Evolutionary conservation across 2,113 vertebrate genomes (phyloP).

Genomic region (Synodontis membranacea): DNA sequence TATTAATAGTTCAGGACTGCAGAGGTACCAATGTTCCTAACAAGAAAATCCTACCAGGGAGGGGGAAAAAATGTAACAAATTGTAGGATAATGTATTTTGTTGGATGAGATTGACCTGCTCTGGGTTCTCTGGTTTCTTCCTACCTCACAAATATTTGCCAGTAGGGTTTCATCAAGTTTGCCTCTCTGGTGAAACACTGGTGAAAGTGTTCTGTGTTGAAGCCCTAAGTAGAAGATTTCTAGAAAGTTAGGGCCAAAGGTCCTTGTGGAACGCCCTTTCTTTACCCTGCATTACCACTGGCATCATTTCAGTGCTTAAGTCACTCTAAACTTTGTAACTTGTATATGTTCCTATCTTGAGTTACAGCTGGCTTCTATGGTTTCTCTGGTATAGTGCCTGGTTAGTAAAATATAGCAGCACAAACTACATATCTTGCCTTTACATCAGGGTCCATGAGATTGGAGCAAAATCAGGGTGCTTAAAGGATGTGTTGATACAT

Average conservation of each 20-base stretch:
- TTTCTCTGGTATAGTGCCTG: not conserved
- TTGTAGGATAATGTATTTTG: not conserved
- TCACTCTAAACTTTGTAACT: not conserved
- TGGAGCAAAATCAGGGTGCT: not conserved
- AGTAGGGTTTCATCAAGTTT: not conserved
- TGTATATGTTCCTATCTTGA: not conserved
- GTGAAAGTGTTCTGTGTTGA: not conserved
- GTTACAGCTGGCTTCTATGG: not conserved
- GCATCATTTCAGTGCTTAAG: not conserved
- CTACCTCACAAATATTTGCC: not conserved
- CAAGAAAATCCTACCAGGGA: not conserved
- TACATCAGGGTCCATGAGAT: not conserved
- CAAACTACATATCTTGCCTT: not conserved
- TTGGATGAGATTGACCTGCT: not conserved
- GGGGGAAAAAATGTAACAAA: not conserved
- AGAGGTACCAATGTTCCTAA: not conserved
- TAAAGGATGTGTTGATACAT: not conserved
- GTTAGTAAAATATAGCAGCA: not conserved
- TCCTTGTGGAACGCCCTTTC: not conserved
- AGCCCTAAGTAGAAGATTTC: not conserved
- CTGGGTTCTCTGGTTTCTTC: not conserved
- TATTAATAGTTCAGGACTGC: not conserved
- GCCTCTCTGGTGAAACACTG: not conserved
- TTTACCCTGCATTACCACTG: not conserved
- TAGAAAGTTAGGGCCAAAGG: not conserved